Evolutionary conservation across 2,113 vertebrate genomes (phyloP), one percentile per base, ranked within the genome.

Genomic region (Hepsetus odoe): DNA sequence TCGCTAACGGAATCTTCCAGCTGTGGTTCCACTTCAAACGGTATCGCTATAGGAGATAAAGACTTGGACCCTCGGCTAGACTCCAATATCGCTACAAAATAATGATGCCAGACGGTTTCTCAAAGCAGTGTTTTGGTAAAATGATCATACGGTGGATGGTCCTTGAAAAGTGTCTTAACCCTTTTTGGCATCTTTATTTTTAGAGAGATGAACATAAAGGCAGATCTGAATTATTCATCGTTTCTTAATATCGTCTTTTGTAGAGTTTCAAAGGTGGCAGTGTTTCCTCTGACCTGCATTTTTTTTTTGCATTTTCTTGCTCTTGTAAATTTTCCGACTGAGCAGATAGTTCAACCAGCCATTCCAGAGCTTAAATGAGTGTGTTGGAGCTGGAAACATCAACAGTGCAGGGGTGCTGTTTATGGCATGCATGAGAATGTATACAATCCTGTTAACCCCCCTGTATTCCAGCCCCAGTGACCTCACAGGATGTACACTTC

Each of bases 21-120:
- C 93, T 99, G 68, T 99, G 98, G 97, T 99, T 99, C 89, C 97
- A 99, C 87, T 98, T 99, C 83, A 99, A 99, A 89, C 92, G 97
- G 3, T 99, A 98, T 86, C 96, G 96, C 13, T 99, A 99, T 87
- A 92, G 97, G 49, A 89, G 98, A 61, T 99, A 86, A 82, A 53
- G 28, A 1, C 5, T 6, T 9, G 5, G 10, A 70, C 1, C 51
- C 24, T 18, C 46, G n/a, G 35, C 20, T 68, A 2, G 28, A 44
- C 20, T 14, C 46, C 8, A 16, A n/a, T 20, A 53, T 53, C 49
- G 5, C 20, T 49, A 49, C 46, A 20, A 20, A 14, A 49, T 44
- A 44, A 44, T 8, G 42, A 12, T 44, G 40, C 10, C 40, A 42
- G 13, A 2, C 1, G 18, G 46, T 1, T 20, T 49, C 46, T 18